Percentiles rank a stretch among this genome's conserved stretches.
phyloP scores from a whole-genome alignment of 2,113 vertebrate species.

The Piprites chloris region DNA sequence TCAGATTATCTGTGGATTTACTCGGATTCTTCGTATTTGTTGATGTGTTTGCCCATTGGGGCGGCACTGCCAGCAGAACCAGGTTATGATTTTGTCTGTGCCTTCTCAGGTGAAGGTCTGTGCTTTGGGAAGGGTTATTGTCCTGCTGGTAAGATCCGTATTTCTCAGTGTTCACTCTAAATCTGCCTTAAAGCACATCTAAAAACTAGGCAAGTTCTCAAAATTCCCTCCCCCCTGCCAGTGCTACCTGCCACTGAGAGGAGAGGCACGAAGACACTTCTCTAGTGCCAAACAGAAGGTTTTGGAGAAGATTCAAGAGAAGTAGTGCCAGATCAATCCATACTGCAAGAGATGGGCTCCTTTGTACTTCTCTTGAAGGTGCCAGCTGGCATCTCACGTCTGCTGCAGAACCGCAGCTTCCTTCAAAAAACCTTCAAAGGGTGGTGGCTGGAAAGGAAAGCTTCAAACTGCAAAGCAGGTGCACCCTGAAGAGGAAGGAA shows the following conservation, averaged over 20 bases:
- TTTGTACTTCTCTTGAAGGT: background rate
- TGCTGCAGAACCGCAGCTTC: background rate
- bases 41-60: rapidly evolving
- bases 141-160: background rate
- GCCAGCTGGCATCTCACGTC: background rate
- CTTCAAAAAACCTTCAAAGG: background rate
- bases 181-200: background rate
- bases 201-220: background rate
- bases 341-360: background rate
- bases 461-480: background rate
- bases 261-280: background rate
- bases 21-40: background rate
- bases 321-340: background rate
- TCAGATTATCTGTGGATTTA: background rate
- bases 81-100: rapidly evolving
- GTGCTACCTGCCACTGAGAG: background rate
- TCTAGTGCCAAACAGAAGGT: background rate
- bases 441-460: background rate
- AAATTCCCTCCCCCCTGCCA: background rate
- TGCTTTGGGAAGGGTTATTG: background rate
- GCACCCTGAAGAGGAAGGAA: background rate
- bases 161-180: background rate
- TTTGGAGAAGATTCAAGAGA: background rate
- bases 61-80: background rate
- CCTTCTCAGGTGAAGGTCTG: background rate